Evolutionary conservation across 2,888 invertebrate species (phyloP), one percentile per base, ranked within the genome.

Genomic region (Dicroscelio sp.): DNA sequence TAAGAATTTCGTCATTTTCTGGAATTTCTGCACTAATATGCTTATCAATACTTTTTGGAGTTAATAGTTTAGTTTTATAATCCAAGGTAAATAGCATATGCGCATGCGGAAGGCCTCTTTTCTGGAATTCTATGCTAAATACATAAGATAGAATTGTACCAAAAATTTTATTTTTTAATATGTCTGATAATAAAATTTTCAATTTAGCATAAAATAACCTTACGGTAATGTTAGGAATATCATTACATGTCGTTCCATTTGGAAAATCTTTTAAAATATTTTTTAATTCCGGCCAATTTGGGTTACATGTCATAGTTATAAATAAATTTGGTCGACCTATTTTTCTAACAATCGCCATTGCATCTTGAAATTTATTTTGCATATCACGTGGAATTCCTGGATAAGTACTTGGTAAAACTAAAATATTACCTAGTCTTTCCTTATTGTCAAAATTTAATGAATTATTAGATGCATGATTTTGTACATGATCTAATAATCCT

Each of bases 41-140:
- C 20, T 48, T 48, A 76, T 76, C 75, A 58, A 76, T 76, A 58
- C 4, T 58, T 76, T 58, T 25, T 12, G 75, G 75, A 20, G 6
- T 58, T 35, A 35, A 25, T 35, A 58, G 25, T 76, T 76, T 76
- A 76, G 33, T 10, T 76, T 76, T 76, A 58, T 58, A 76, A 58
- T 76, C 35, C 35, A 76, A 76, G 5, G 75, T 76, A 35, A 76
- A 58, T 58, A 76, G 35, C n/a, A 73, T 17, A 48, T 48, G 48
- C 20, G 48, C 48, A 48, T 48, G 48, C 4, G 48, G 48, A 48
- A 48, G 48, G 48, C 48, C 48, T 6, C 48, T 48, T 48, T 48
- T 48, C 20, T 48, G 48, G 20, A 48, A 48, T 48, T 73, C 52
- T 20, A 52, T 73, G 10, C 52, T 73, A n/a, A 12, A 73, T 20